phyloP scores from a whole-genome alignment of 2,888 invertebrate genomes.

The Mystacides longicornis region DNA sequence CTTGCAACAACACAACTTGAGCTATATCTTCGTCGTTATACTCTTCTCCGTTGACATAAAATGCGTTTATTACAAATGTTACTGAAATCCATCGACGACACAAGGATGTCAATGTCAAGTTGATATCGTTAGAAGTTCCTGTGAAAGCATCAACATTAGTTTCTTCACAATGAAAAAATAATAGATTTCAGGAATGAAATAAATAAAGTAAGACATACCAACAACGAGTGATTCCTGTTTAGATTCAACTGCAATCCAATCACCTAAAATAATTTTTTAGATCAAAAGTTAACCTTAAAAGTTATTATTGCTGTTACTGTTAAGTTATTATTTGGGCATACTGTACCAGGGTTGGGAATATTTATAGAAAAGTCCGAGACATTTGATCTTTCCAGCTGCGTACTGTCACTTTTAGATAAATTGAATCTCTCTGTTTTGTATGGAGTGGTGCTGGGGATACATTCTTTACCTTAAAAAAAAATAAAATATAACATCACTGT shows the following conservation, averaged over 20 bases:
- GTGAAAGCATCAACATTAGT: slow-evolving; percentile 1
- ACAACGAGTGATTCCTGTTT: slow-evolving; percentile 7
- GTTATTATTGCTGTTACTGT: neutral
- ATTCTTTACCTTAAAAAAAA: slow-evolving; percentile 21
- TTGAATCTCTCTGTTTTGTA: slow-evolving; percentile 8
- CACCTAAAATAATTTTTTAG: slow-evolving; percentile 16
- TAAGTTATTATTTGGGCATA: neutral
- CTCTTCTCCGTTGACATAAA: slow-evolving; percentile 15
- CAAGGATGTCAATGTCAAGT: slow-evolving; percentile 17
- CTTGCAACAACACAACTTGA: slow-evolving; percentile 14
- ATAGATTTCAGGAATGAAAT: neutral
- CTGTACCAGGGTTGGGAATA: slow-evolving; percentile 18
- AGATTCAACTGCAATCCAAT: slow-evolving; percentile 22
- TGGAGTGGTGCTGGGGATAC: slow-evolving; percentile 19
- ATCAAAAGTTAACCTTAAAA: neutral
- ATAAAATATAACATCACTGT: too few species aligned
- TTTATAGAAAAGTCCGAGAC: slow-evolving; percentile 15
- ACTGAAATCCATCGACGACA: slow-evolving; percentile 21
- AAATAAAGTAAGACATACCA: neutral
- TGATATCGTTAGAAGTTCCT: slow-evolving; percentile 20
- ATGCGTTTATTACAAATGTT: slow-evolving; percentile 13
- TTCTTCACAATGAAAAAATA: neutral
- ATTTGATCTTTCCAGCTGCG: slow-evolving; percentile 9
- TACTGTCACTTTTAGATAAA: neutral
- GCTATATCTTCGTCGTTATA: slow-evolving; percentile 9